A percentile compares a stretch with the other conserved stretches of the same genome.
These are phyloP conservation scores for Heliconius charithonia DNA, from an alignment of 2,888 invertebrate genomes.

Conservation along the genomic window DNA sequence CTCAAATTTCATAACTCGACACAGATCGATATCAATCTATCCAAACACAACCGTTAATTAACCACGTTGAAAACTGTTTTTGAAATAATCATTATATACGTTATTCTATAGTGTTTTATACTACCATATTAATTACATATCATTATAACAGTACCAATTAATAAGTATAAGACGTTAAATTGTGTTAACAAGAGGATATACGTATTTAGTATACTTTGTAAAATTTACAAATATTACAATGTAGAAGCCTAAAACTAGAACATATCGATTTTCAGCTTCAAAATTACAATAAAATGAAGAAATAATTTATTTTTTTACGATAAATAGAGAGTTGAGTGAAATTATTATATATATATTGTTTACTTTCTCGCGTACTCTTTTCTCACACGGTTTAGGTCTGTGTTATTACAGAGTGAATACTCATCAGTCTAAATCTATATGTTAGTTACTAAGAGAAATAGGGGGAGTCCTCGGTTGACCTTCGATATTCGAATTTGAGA, in stretches of 20 bases:
- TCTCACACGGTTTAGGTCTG: too few relatives aligned
- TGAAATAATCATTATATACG: constrained; percentile 49
- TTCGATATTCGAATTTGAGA: too few relatives aligned
- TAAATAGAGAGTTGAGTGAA: too few relatives aligned
- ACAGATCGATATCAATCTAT: constrained; percentile 46
- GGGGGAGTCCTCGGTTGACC: too few relatives aligned
- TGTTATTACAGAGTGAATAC: too few relatives aligned
- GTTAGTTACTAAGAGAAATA: too few relatives aligned
- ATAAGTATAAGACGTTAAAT: constrained; percentile 3
- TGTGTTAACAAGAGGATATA: constrained; percentile 16
- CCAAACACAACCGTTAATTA: constrained; percentile 47
- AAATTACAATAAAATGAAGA: too few relatives aligned
- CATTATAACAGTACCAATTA: neutral
- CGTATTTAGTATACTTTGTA: neutral
- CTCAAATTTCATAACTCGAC: constrained; percentile 43
- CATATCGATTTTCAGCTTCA: neutral
- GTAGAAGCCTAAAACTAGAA: neutral
- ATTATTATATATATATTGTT: too few relatives aligned
- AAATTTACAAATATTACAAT: neutral
- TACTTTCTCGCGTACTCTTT: too few relatives aligned
- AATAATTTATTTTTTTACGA: too few relatives aligned
- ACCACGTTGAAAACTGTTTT: constrained; percentile 44
- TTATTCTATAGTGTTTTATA: constrained; percentile 42
- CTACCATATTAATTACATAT: constrained; percentile 14
- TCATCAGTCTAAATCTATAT: too few relatives aligned